phyloP scores from a whole-genome alignment of 1,140 invertebrate genomes.

The Adelges cooleyi region DNA sequence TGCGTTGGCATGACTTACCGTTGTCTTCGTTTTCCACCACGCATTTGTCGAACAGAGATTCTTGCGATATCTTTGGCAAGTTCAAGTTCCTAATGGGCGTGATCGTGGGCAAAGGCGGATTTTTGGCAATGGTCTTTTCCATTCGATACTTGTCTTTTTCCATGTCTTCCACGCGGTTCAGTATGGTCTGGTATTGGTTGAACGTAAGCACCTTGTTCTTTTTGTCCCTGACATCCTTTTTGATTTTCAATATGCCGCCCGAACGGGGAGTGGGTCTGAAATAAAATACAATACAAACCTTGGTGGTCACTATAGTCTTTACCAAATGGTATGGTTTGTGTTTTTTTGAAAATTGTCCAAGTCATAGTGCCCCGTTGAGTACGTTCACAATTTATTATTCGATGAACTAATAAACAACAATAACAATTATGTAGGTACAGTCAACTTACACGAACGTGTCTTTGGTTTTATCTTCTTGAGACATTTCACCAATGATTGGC shows the following conservation, averaged over 20 bases:
- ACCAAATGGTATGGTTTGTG: too few species aligned
- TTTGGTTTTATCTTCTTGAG: too few species aligned
- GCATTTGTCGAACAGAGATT: conserved; percentile 14
- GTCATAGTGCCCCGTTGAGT: too few species aligned
- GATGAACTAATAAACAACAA: too few species aligned
- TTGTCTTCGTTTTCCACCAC: conserved; percentile 9
- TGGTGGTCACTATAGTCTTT: too few species aligned
- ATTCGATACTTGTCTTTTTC: neutral
- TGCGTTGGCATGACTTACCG: too few species aligned
- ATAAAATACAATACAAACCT: neutral
- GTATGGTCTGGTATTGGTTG: neutral
- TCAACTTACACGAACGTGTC: too few species aligned
- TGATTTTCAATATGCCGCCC: neutral
- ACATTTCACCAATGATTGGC: too few species aligned
- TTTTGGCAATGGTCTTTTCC: neutral
- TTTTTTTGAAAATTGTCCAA: too few species aligned
- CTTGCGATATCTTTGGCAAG: conserved; percentile 18
- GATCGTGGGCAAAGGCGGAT: neutral
- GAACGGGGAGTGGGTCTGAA: neutral
- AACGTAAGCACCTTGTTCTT: neutral
- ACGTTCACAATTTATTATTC: too few species aligned
- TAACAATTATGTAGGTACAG: too few species aligned
- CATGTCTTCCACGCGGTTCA: neutral
- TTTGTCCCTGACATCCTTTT: neutral
- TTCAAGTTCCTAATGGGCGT: conserved; percentile 1